phyloP scores from a whole-genome alignment of 2,113 vertebrate genomes.

The Larimichthys polyactis region DNA sequence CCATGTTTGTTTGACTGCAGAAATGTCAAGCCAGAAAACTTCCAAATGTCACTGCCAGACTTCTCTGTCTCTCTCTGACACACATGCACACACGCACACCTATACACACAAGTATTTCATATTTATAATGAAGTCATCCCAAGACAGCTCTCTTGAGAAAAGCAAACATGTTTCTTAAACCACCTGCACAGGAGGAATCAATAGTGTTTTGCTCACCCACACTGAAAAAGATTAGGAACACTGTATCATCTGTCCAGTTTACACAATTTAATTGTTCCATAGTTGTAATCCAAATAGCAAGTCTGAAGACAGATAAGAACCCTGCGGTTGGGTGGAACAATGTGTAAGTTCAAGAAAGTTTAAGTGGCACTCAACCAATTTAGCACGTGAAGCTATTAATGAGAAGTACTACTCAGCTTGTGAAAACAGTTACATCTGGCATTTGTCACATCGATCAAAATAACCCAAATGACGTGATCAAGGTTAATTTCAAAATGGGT shows the following conservation, averaged over 20 bases:
- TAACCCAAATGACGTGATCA: not conserved
- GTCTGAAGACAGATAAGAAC: constrained; percentile 29
- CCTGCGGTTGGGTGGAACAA: not conserved
- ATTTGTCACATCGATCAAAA: not conserved
- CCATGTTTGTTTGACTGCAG: constrained; percentile 70
- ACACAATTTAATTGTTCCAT: constrained; percentile 58
- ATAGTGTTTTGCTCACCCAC: constrained; percentile 70
- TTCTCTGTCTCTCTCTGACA: constrained; percentile 11
- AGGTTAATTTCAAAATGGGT: not conserved
- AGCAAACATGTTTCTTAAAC: constrained; percentile 72
- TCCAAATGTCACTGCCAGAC: constrained; percentile 70
- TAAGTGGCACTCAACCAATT: not conserved
- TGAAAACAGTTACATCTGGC: not conserved
- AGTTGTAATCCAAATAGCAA: constrained; percentile 67
- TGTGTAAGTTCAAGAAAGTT: constrained; percentile 4
- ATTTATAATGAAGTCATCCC: constrained; percentile 64
- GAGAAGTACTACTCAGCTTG: not conserved
- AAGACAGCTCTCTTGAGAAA: constrained; percentile 47
- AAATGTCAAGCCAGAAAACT: constrained; percentile 72
- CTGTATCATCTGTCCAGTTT: constrained; percentile 66
- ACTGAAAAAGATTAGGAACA: constrained; percentile 62
- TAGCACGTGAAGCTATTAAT: not conserved
- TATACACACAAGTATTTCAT: constrained; percentile 51
- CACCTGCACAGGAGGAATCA: constrained; percentile 76
- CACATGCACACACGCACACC: constrained; percentile 14